These are phyloP conservation scores for Patiria miniata DNA, from an alignment of 35 echinoderm and acorn worm genomes.

Conservation along the genomic window DNA sequence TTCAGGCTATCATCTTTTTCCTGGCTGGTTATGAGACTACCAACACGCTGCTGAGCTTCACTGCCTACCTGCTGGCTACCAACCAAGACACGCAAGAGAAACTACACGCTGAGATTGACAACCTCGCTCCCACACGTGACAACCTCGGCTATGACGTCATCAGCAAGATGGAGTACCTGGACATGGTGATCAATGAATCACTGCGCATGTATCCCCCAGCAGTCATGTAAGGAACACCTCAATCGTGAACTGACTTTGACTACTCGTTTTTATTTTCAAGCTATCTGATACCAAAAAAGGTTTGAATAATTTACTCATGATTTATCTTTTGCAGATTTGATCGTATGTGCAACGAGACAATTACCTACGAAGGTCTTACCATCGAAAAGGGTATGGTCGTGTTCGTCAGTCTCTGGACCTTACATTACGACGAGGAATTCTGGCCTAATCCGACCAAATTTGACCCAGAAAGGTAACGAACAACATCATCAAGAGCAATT, in stretches of 20 bases:
- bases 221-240: slow-evolving; percentile 44
- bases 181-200: slow-evolving; percentile 69
- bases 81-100: slow-evolving; percentile 59
- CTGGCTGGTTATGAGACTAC: slow-evolving; percentile 87
- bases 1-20: slow-evolving; percentile 67
- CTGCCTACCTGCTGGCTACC: slow-evolving; percentile 64
- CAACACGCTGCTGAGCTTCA: slow-evolving; percentile 52
- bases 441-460: slow-evolving; percentile 6
- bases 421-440: not conserved
- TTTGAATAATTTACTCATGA: too few relatives aligned
- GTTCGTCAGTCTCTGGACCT: slow-evolving; percentile 19
- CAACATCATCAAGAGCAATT: too few relatives aligned
- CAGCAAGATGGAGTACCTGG: slow-evolving; percentile 79
- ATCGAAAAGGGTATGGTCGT: not conserved
- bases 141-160: slow-evolving; percentile 57
- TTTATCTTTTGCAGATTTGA: not conserved
- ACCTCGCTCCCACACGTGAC: slow-evolving; percentile 33
- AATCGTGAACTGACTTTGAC: not conserved
- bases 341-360: slow-evolving; percentile 19
- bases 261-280: too few relatives aligned
- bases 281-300: too few relatives aligned
- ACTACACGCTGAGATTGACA: slow-evolving; percentile 69
- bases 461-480: not conserved
- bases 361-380: slow-evolving; percentile 3
- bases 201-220: slow-evolving; percentile 68